Conservation (phyloP, 2,797 vertebrate species). For the Enteromius anoplus region DNA sequence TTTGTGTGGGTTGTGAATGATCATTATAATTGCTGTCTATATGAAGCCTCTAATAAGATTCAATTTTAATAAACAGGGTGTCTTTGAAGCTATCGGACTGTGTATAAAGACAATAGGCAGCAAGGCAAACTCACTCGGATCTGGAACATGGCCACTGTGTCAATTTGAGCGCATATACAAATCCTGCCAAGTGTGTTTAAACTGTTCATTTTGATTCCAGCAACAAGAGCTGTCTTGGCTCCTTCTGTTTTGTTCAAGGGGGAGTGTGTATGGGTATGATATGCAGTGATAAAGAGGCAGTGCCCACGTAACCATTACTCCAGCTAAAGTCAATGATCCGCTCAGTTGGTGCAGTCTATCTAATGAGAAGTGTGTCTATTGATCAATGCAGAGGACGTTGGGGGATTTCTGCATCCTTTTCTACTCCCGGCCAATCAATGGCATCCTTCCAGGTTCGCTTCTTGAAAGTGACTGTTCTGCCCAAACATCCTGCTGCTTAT, state of each 20-base stretch:
- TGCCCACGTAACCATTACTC: slow-evolving; percentile 29
- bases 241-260: not conserved
- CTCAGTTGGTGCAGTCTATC: slow-evolving; percentile 31
- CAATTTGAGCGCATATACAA: slow-evolving; percentile 1
- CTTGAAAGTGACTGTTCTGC: slow-evolving; percentile 1
- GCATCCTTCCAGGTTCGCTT: slow-evolving; percentile 28
- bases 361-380: slow-evolving; percentile 48
- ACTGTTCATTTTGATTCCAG: slow-evolving; percentile 23
- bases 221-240: slow-evolving; percentile 3
- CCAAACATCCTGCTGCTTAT: not conserved
- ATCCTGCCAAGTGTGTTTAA: slow-evolving; percentile 12
- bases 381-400: slow-evolving; percentile 25
- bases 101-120: not conserved
- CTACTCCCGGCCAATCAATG: slow-evolving; percentile 32
- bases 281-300: slow-evolving; percentile 25
- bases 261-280: slow-evolving; percentile 12
- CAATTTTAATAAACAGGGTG: not conserved
- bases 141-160: slow-evolving; percentile 2
- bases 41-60: not conserved
- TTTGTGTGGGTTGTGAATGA: not conserved
- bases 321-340: slow-evolving; percentile 37
- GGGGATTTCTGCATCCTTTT: slow-evolving; percentile 39
- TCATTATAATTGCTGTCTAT: not conserved
- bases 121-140: not conserved
- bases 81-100: not conserved